Evolutionary conservation across 2,888 invertebrate species (phyloP).

Genomic region (Drosophila paranaensis): DNA sequence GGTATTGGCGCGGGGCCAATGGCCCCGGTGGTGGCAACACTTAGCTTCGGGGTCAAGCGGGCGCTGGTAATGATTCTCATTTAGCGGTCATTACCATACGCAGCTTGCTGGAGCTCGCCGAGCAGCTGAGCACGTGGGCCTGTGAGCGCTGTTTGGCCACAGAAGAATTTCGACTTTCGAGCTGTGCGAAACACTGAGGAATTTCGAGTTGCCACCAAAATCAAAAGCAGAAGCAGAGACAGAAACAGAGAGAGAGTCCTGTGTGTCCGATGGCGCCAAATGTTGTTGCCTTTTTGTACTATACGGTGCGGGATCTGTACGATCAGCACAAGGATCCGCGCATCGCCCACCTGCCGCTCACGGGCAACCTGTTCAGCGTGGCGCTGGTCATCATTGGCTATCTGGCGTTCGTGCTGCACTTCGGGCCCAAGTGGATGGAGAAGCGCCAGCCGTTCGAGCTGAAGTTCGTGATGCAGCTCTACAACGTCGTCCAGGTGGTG

Average conservation of each 20-base stretch:
- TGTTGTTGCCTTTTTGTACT: slow-evolving; percentile 70
- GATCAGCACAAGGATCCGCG: slow-evolving; percentile 73
- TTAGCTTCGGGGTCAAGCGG: slow-evolving; percentile 58
- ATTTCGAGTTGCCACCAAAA: not conserved
- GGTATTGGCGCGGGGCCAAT: not conserved
- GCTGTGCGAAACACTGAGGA: slow-evolving; percentile 31
- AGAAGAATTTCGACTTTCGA: slow-evolving; percentile 47
- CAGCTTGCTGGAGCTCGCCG: not conserved
- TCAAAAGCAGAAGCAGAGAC: not conserved
- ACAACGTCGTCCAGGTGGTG: slow-evolving; percentile 87
- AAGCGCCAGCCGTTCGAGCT: slow-evolving; percentile 88
- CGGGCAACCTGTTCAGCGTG: slow-evolving; percentile 88
- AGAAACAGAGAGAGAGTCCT: no score
- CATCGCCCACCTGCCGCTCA: slow-evolving; percentile 88
- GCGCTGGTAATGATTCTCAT: slow-evolving; percentile 44
- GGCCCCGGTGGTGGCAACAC: slow-evolving; percentile 2
- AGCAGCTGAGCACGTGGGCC: slow-evolving; percentile 15
- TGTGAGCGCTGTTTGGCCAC: slow-evolving; percentile 19
- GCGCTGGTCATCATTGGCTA: slow-evolving; percentile 86
- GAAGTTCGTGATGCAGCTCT: slow-evolving; percentile 88
- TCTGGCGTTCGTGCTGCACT: slow-evolving; percentile 88
- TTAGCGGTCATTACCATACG: slow-evolving; percentile 70
- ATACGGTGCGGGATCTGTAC: slow-evolving; percentile 56
- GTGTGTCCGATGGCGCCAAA: slow-evolving; percentile 58
- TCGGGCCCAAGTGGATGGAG: slow-evolving; percentile 91